Evolutionary conservation across 92 coral and sea anemone species (phyloP).

Genomic region (Porites lobata): DNA sequence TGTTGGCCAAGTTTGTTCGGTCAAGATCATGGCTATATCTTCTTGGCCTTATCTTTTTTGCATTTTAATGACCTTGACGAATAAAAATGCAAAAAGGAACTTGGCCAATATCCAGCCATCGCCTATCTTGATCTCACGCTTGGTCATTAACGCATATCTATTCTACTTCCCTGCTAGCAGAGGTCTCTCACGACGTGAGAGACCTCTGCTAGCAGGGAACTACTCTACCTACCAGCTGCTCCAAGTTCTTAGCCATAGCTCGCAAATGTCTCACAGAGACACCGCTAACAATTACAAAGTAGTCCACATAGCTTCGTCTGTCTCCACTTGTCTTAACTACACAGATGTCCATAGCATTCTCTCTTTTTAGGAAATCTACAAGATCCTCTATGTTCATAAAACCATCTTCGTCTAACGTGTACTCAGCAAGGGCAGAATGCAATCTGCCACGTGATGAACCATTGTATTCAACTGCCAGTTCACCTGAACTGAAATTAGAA

Average conservation of each 20-base stretch:
- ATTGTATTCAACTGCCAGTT: not conserved
- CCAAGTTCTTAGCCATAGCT: conserved; percentile 95
- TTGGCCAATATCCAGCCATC: too few relatives aligned
- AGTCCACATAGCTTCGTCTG: conserved; percentile 89
- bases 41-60: too few relatives aligned
- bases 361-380: conserved; percentile 76
- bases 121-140: not conserved
- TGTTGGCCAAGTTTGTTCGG: too few relatives aligned
- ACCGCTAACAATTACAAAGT: conserved; percentile 95
- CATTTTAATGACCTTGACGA: too few relatives aligned
- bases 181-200: too few relatives aligned
- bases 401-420: conserved; percentile 63
- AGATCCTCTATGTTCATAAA: conserved; percentile 75
- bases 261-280: conserved; percentile 89
- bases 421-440: conserved; percentile 8
- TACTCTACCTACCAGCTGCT: conserved; percentile 76
- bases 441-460: not conserved
- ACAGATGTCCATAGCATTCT: conserved; percentile 90
- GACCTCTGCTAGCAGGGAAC: too few relatives aligned
- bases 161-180: too few relatives aligned
- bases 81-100: too few relatives aligned
- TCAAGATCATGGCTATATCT: too few relatives aligned
- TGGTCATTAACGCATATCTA: not conserved
- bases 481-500: not conserved
- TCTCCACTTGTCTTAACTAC: conserved; percentile 87